Conservation (phyloP, 2,888 invertebrate species). For the Dysmachus trigonus region DNA sequence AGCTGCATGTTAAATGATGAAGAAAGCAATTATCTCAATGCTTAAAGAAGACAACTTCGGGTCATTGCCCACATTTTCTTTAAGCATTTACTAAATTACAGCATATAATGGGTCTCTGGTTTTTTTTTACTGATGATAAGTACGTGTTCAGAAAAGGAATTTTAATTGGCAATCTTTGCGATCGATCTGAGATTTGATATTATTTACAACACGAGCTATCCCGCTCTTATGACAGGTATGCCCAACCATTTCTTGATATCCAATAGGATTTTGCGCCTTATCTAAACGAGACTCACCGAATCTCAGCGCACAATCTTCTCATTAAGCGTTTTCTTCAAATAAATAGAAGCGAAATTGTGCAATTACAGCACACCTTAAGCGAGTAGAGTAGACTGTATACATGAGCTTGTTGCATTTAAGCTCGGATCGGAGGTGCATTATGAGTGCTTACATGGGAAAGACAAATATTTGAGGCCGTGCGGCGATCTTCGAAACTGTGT, state of each 20-base stretch:
- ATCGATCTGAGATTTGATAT: not conserved
- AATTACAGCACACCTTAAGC: constrained; percentile 2
- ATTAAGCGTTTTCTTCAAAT: not conserved
- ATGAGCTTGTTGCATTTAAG: not conserved
- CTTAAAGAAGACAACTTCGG: not conserved
- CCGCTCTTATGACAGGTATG: not conserved
- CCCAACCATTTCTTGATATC: not conserved
- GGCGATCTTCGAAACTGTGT: constrained; percentile 35
- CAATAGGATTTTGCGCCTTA: not conserved
- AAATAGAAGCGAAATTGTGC: constrained; percentile 16
- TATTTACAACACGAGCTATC: not conserved
- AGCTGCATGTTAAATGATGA: not conserved
- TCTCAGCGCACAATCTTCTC: not conserved
- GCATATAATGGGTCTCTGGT: not conserved
- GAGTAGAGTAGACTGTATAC: too few species aligned
- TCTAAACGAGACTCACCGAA: not conserved
- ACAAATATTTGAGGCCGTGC: constrained; percentile 27
- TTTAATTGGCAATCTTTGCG: not conserved
- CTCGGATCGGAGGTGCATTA: not conserved
- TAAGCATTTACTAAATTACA: not conserved
- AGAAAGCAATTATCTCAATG: not conserved
- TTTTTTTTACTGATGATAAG: not conserved
- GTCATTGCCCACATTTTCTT: not conserved
- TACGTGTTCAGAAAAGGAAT: not conserved
- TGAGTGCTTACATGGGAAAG: constrained; percentile 28